Evolutionary conservation across 2,113 vertebrate species (phyloP), one percentile per base, ranked within the genome.

Genomic region (Alaudala cheleensis): DNA sequence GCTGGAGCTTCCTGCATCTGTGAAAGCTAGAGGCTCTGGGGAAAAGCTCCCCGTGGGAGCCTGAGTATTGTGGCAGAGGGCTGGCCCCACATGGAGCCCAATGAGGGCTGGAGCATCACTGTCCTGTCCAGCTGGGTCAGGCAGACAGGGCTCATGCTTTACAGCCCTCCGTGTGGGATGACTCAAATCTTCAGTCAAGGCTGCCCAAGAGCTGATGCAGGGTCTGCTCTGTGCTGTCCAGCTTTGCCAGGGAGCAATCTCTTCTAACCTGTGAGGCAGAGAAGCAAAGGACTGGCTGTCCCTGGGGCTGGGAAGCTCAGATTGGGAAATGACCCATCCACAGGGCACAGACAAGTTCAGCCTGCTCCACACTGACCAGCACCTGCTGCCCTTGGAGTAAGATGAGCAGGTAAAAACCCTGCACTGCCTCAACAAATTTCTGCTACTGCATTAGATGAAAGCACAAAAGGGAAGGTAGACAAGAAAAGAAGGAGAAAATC

Each of bases 201-300:
- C 37, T 37, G 37, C 37, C 37, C 37, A 37, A 37, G 37, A 37
- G 37, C 37, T 37, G 37, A 37, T 37, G 37, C 37, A 64, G 40
- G 39, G 6, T 13, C 20, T 72, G 26, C 14, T 23, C 13, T 66
- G 61, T 80, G 21, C 12, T 25, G 8, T 50, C 20, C 57, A 33
- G 34, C 11, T 8, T 39, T 26, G 12, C 29, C 71, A 65, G 15
- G 20, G 33, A 67, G 15, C 0, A 1, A 60, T 42, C 5, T 28
- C 14, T 74, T n/a, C 44, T 72, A 28, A 45, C 10, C 21, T 0
- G 0, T 22, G 22, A n/a, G n/a, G 11, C 34, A 62, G 61, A 82
- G 53, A 34, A 85, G 10, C 40, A 64, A 73, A 66, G 49, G 11
- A 58, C 66, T 60, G 61, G 29, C 16, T 51, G 44, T 54, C 12